These are phyloP conservation scores for Echinometra lucunter DNA, from an alignment of 53 echinoderm and acorn worm genomes.

Conservation along the genomic window DNA sequence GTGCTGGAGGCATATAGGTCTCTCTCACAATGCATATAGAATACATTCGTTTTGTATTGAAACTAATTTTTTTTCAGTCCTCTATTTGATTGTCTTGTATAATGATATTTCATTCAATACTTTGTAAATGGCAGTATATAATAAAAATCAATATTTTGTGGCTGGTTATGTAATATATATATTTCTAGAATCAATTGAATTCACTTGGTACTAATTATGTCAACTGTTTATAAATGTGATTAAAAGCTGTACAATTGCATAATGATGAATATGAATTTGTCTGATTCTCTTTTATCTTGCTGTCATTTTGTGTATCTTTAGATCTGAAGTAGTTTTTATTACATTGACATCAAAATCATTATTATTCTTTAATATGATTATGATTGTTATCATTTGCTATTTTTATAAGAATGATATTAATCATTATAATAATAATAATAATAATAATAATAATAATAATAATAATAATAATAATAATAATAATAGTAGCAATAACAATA, in stretches of 20 bases:
- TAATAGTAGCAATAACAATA: no score
- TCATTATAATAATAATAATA: no score
- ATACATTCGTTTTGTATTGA: background rate
- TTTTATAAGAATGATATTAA: no score
- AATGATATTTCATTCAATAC: background rate
- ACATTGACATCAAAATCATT: no score
- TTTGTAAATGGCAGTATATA: constrained; percentile 46
- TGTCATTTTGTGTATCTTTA: background rate
- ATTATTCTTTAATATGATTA: no score
- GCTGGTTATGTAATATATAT: constrained; percentile 58
- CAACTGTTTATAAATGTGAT: constrained; percentile 62
- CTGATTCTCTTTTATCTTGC: background rate
- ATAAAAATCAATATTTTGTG: constrained; percentile 52
- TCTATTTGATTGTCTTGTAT: background rate
- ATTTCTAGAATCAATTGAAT: constrained; percentile 59
- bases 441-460: no score
- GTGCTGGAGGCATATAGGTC: background rate
- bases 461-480: no score
- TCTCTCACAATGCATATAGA: background rate
- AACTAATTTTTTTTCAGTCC: background rate
- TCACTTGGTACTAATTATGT: constrained; percentile 58
- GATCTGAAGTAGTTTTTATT: no score
- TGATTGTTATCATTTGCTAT: no score
- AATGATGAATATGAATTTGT: background rate
- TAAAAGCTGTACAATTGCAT: constrained; percentile 62